These are phyloP conservation scores for Synanthedon vespiformis DNA, from an alignment of 2,888 invertebrate species.

Conservation along the genomic window DNA sequence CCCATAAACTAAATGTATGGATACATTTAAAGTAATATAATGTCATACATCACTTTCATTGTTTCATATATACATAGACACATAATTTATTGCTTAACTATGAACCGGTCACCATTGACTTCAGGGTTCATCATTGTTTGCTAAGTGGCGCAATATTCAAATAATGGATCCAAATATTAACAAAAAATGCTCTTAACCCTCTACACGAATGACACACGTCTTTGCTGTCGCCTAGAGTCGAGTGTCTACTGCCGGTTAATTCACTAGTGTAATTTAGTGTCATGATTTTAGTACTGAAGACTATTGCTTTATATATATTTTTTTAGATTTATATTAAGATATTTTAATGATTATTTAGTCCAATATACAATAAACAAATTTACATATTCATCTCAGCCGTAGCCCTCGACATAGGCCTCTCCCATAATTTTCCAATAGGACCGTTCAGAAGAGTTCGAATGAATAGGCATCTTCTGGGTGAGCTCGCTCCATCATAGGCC, in stretches of 20 bases:
- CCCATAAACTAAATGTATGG: conserved; percentile 6
- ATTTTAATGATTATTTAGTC: no score
- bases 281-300: neutral
- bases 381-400: no score
- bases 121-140: conserved; percentile 33
- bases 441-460: no score
- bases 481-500: no score
- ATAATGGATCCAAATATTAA: conserved; percentile 26
- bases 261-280: neutral
- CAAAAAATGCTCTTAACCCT: conserved; percentile 3
- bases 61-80: conserved; percentile 17
- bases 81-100: conserved; percentile 20
- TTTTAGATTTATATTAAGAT: no score
- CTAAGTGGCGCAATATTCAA: conserved; percentile 40
- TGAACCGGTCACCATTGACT: conserved; percentile 21
- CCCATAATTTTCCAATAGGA: no score
- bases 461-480: no score
- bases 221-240: neutral
- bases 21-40: conserved; percentile 3
- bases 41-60: conserved; percentile 25
- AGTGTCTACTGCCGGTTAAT: neutral
- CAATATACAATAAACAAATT: no score
- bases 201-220: neutral
- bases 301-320: no score
- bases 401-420: no score